Evolutionary conservation across 2,797 vertebrate genomes (phyloP).

Genomic region (Aythya fuligula): DNA sequence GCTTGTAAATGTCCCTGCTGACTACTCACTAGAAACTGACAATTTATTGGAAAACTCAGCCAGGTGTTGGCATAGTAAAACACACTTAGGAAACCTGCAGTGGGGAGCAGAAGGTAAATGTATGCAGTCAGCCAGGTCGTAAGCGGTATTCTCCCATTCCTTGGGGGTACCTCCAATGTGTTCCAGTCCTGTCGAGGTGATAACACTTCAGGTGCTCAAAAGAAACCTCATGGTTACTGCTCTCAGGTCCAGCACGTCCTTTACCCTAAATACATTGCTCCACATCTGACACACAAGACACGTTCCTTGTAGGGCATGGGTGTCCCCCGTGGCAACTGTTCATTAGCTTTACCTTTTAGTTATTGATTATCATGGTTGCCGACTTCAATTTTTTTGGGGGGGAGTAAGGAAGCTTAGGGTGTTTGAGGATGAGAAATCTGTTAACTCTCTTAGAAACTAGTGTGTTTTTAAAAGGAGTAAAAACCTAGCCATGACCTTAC

Average conservation of each 20-base stretch:
- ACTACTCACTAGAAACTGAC: slow-evolving; percentile 21
- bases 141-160: background rate
- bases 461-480: background rate
- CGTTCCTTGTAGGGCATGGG: background rate
- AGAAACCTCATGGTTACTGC: background rate
- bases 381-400: too few species aligned
- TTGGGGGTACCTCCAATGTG: too few species aligned
- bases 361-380: background rate
- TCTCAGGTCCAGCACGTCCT: background rate
- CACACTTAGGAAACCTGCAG: background rate
- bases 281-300: background rate
- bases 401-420: background rate
- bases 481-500: background rate
- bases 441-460: background rate
- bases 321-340: background rate
- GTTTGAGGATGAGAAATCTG: background rate
- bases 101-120: background rate
- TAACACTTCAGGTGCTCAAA: background rate
- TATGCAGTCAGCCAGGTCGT: rapidly evolving
- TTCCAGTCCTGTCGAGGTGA: background rate
- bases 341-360: background rate
- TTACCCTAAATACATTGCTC: background rate
- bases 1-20: background rate
- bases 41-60: background rate
- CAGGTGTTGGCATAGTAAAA: background rate